Evolutionary conservation across 2,113 vertebrate genomes (phyloP), one percentile per base, ranked within the genome.

Genomic region (Silurus asotus): DNA sequence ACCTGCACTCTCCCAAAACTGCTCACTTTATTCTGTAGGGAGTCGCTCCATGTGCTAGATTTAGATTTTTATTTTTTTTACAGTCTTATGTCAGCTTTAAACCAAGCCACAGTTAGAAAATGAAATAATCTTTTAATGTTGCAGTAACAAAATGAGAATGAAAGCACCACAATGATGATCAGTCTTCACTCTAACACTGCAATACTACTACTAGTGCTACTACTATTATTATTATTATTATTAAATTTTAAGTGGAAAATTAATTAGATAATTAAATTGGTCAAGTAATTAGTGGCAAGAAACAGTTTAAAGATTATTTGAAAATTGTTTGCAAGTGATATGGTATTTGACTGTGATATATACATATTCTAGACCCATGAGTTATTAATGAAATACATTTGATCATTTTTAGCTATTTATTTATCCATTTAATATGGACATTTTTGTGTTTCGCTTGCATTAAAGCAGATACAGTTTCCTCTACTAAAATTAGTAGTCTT

Each of bases 1-100:
- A 89, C 91, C 92, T 91, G 91, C 92, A 89, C 92, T 88, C 88
- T 89, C 88, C 90, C 20, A 86, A 86, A 87, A 89, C 90, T 88
- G 80, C 90, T 87, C 86, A 84, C 89, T 83, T 70, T 89, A 91
- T 84, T 70, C 59, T 28, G 69, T 53, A 25, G 81, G 81, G 81
- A 83, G 89, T 91, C 89, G 84, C 87, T 69, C 89, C 91, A 84
- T 92, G 49, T 82, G 80, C 78, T 86, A 37, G 88, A 88, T 91
- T 90, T 80, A 59, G 56, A 79, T 23, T 87, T 91, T 72, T 14
- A 13, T 13, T 67, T 28, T 28, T 28, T 7, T 69, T 28, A 37
- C 37, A 37, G 37, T 37, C 37, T 37, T 37, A 37, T 81, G 87
- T 89, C 88, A 86, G 81, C 83, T 90, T 88, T 87, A 85, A 91